phyloP scores from a whole-genome alignment of 2,113 vertebrate species.

The Bubo scandiacus region DNA sequence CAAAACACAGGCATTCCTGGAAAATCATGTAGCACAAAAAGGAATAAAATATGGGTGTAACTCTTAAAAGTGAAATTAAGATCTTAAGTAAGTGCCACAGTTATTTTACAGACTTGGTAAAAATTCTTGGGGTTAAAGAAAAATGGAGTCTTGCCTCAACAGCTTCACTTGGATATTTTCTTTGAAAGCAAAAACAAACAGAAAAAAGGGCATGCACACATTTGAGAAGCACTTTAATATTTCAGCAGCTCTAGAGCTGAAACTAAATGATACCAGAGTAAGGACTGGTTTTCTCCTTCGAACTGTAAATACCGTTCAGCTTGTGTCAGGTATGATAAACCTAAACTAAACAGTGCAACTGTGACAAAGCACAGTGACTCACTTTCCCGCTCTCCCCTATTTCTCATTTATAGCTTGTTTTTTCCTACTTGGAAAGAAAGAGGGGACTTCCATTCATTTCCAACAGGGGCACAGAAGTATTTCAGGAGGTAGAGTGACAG shows the following conservation, averaged over 20 bases:
- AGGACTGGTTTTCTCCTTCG: conserved; percentile 9
- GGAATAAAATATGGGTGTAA: not conserved
- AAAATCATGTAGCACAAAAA: not conserved
- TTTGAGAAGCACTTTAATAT: conserved; percentile 20
- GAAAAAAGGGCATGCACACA: not conserved
- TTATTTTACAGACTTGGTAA: conserved; percentile 22
- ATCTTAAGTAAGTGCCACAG: not conserved
- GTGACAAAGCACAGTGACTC: conserved; percentile 62
- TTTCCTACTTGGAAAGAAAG: conserved; percentile 4
- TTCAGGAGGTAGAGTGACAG: conserved; percentile 47
- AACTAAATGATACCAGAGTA: conserved; percentile 18
- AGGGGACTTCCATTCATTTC: conserved; percentile 14
- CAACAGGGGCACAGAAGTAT: conserved; percentile 47
- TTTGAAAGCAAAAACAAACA: conserved; percentile 11
- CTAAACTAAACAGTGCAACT: not conserved
- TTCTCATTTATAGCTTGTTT: conserved; percentile 64
- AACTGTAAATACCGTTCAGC: not conserved
- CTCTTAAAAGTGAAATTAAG: conserved; percentile 7
- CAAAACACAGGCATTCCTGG: not conserved
- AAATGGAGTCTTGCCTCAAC: not conserved
- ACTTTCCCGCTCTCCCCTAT: conserved; percentile 9
- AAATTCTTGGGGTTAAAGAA: conserved; percentile 8
- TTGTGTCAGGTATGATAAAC: conserved; percentile 49
- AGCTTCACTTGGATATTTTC: conserved; percentile 30
- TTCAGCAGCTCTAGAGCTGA: conserved; percentile 21